These are phyloP conservation scores for Sigmodon hispidus DNA, from an alignment of 2,113 vertebrate species.

Conservation along the genomic window DNA sequence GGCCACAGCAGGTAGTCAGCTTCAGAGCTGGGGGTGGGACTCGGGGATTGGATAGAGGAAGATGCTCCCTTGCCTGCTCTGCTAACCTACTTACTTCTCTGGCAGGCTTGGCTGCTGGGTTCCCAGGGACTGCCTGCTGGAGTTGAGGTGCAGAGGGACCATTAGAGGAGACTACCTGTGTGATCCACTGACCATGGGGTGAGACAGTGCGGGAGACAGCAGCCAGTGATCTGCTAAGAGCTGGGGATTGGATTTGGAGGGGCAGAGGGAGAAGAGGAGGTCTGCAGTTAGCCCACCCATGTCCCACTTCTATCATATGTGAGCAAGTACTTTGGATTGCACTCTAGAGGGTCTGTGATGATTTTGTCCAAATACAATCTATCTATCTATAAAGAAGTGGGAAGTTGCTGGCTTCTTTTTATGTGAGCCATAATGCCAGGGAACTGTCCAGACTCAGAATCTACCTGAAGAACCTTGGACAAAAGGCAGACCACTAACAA, in stretches of 20 bases:
- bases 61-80: background rate
- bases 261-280: background rate
- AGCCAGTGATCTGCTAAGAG: background rate
- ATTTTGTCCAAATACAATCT: background rate
- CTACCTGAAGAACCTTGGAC: background rate
- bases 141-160: too few relatives aligned
- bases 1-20: background rate
- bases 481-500: background rate
- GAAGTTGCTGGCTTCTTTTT: background rate
- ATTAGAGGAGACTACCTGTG: background rate
- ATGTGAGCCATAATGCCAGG: background rate
- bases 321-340: background rate
- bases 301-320: background rate
- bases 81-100: background rate
- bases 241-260: background rate
- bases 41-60: background rate
- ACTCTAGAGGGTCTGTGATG: background rate
- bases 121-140: background rate
- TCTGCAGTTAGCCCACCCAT: background rate
- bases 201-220: too few relatives aligned
- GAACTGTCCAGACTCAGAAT: background rate
- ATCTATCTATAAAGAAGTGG: fast-evolving
- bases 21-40: background rate
- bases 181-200: background rate
- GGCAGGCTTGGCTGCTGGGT: background rate